Conservation (phyloP, 2,888 invertebrate species). For the Xestia sexstrigata region DNA sequence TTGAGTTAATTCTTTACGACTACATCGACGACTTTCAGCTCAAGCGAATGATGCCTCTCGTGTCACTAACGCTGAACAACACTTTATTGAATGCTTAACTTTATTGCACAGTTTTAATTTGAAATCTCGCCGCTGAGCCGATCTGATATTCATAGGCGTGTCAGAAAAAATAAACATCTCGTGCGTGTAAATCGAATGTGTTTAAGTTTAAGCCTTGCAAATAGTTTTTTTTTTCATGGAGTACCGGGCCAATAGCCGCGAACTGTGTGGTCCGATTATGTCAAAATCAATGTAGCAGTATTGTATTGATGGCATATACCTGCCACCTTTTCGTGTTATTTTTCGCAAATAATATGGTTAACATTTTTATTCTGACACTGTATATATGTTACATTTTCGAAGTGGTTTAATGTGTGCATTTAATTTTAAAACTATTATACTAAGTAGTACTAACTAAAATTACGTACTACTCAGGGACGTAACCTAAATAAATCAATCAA, state of each 20-base stretch:
- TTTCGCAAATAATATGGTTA: constrained; percentile 29
- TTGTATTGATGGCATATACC: not conserved
- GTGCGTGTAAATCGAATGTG: not conserved
- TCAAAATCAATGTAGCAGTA: constrained; percentile 5
- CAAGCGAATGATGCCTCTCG: not conserved
- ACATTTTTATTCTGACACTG: constrained; percentile 42
- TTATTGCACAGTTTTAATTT: not conserved
- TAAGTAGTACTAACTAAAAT: constrained; percentile 44
- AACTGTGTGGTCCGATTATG: constrained; percentile 1
- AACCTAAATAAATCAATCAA: constrained; percentile 14
- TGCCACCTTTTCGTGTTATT: constrained; percentile 1
- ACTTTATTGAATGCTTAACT: not conserved
- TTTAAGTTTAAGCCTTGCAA: constrained; percentile 20
- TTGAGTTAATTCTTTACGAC: not conserved
- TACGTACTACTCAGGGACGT: constrained; percentile 23
- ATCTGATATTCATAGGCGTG: not conserved
- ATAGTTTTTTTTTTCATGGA: not conserved
- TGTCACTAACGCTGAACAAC: not conserved
- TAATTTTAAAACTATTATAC: constrained; percentile 49
- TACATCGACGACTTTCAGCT: not conserved
- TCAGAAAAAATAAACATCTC: not conserved
- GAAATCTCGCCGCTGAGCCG: not conserved
- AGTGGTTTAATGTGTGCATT: constrained; percentile 64
- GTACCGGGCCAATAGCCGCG: not conserved
- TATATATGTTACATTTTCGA: constrained; percentile 28